Conservation (phyloP, 2,888 invertebrate genomes). For the Cephus spinipes region DNA sequence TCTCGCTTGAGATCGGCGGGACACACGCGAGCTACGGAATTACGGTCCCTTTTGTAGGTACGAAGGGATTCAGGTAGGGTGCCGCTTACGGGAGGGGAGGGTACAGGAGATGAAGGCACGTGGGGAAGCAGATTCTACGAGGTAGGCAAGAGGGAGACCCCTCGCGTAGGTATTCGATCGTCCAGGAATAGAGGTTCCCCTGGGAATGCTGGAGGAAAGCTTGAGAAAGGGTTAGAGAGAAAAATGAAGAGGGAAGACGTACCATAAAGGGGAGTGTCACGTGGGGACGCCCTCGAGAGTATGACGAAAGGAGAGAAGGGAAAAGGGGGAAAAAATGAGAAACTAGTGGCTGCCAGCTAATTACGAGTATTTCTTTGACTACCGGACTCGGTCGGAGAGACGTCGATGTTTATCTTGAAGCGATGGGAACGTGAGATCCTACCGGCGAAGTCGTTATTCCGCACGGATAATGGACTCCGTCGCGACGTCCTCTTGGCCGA, state of each 20-base stretch:
- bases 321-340: background rate
- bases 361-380: slow-evolving; percentile 5
- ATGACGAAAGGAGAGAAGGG: background rate
- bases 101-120: background rate
- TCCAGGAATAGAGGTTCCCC: background rate
- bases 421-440: background rate
- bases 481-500: background rate
- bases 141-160: background rate
- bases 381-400: background rate
- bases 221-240: background rate
- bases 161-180: background rate
- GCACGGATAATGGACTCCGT: background rate
- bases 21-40: background rate
- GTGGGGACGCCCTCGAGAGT: background rate
- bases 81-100: background rate
- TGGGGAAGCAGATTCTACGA: background rate
- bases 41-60: background rate
- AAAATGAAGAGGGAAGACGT: background rate
- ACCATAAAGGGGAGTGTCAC: background rate
- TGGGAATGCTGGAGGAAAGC: background rate
- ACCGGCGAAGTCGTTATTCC: slow-evolving; percentile 6
- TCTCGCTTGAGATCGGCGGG: background rate
- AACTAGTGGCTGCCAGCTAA: background rate
- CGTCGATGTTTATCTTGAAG: slow-evolving; percentile 7
- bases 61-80: background rate